Conservation (phyloP, 2,113 vertebrate species). For the Bubo scandiacus region DNA sequence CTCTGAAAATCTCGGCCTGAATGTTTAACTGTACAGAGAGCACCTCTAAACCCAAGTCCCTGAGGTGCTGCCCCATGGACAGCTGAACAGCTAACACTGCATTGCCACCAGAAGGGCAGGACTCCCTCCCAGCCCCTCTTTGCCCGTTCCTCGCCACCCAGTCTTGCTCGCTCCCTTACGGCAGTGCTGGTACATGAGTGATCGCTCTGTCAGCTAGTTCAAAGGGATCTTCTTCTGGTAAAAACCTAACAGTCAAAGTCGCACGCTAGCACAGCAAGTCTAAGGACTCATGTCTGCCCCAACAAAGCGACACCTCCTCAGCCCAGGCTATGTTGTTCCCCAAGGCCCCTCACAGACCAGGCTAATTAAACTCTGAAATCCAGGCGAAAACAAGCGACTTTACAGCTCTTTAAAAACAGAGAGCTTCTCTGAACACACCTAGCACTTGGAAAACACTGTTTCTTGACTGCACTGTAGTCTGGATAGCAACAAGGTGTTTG, state of each 20-base stretch:
- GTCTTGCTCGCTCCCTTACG: not conserved
- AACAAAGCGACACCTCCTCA: not conserved
- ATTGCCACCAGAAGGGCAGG: not conserved
- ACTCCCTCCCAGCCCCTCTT: not conserved
- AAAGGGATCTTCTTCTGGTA: not conserved
- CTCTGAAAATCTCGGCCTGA: not conserved
- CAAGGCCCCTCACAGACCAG: not conserved
- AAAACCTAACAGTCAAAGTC: not conserved
- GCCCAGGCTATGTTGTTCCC: not conserved
- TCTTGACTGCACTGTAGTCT: not conserved
- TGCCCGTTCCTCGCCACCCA: accelerated
- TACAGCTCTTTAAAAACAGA: not conserved
- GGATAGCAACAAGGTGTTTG: not conserved
- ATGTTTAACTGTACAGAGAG: not conserved
- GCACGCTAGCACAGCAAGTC: not conserved
- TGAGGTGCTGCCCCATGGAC: not conserved
- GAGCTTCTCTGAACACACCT: not conserved
- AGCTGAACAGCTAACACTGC: not conserved
- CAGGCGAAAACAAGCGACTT: not conserved
- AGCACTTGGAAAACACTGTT: not conserved
- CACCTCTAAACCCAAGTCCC: not conserved
- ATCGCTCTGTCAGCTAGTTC: not conserved
- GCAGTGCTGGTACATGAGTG: not conserved
- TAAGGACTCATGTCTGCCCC: not conserved
- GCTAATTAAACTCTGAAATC: not conserved